phyloP scores from a whole-genome alignment of 2,113 vertebrate species.

The Peromyscus polionotus region DNA sequence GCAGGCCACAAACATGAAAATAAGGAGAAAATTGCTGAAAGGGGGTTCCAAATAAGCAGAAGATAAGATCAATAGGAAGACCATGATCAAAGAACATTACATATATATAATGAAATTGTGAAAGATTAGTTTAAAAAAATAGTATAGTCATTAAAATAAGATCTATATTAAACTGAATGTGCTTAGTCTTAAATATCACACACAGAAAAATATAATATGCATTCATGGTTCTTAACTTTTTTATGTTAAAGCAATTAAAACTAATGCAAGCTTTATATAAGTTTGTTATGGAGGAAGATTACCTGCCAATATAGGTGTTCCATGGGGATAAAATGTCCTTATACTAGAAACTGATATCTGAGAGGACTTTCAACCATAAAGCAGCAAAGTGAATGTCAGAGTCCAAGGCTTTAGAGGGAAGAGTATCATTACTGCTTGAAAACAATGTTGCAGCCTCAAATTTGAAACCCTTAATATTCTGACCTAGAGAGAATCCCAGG shows the following conservation, averaged over 20 bases:
- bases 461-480: not conserved
- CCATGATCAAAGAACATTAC: not conserved
- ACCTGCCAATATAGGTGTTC: not conserved
- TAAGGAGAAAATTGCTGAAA: not conserved
- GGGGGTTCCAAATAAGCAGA: not conserved
- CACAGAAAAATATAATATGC: not conserved
- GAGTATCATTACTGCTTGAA: not conserved
- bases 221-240: not conserved
- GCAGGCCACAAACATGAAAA: not conserved
- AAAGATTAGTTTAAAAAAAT: not conserved
- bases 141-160: not conserved
- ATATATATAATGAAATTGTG: not conserved
- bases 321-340: not conserved
- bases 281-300: not conserved
- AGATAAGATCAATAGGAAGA: not conserved
- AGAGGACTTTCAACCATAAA: not conserved
- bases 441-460: not conserved
- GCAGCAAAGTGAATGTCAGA: too few relatives aligned
- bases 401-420: not conserved
- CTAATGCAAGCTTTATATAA: not conserved
- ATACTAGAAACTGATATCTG: not conserved
- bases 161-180: slow-evolving; percentile 19
- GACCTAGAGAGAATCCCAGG: not conserved
- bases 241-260: not conserved
- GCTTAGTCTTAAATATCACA: slow-evolving; percentile 9